phyloP scores from a whole-genome alignment of 2,113 vertebrate genomes.

The Menura novaehollandiae region DNA sequence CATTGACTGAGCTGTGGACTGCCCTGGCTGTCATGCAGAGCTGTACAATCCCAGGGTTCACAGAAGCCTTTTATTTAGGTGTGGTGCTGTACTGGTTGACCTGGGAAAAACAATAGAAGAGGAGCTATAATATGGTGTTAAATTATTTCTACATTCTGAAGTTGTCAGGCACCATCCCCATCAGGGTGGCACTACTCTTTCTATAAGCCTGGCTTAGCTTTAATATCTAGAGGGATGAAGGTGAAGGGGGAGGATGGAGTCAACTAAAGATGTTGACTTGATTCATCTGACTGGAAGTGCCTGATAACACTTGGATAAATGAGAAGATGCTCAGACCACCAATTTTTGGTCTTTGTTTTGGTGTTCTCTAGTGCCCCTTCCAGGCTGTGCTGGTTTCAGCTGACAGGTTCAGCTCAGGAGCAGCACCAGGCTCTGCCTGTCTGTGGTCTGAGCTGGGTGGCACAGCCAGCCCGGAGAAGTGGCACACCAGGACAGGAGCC shows the following conservation, averaged over 20 bases:
- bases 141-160: neutral
- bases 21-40: neutral
- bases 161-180: neutral
- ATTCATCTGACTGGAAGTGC: neutral
- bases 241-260: neutral
- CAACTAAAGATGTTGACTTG: neutral
- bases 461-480: neutral
- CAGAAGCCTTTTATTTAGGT: neutral
- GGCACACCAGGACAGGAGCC: neutral
- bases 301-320: neutral
- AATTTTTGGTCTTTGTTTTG: neutral
- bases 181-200: neutral
- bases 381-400: neutral
- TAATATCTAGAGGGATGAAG: neutral
- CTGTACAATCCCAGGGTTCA: neutral
- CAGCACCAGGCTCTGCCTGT: neutral
- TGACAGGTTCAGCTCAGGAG: neutral
- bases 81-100: neutral
- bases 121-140: neutral
- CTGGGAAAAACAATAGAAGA: neutral
- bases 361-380: neutral
- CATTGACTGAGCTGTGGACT: rapidly evolving
- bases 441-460: neutral
- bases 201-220: neutral
- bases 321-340: neutral